Evolutionary conservation across 2,113 vertebrate species (phyloP).

Genomic region (Limanda limanda): DNA sequence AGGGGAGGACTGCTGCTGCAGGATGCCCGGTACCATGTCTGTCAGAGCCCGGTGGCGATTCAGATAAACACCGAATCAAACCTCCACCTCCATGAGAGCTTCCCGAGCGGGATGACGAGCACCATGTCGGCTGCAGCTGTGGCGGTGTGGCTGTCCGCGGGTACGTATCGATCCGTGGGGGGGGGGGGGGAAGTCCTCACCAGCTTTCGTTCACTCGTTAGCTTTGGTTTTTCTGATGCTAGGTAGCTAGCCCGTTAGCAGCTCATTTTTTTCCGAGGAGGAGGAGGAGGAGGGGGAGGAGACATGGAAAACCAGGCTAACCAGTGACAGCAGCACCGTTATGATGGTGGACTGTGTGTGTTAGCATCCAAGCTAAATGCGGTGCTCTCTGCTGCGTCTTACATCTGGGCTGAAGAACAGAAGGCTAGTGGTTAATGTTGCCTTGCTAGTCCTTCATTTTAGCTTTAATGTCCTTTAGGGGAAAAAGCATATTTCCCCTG

Average conservation of each 20-base stretch:
- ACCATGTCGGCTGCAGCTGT: slow-evolving; percentile 73
- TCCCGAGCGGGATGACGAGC: slow-evolving; percentile 27
- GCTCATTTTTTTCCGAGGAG: slow-evolving; percentile 60
- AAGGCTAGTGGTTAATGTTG: neutral
- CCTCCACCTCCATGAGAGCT: slow-evolving; percentile 51
- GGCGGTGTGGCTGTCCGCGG: slow-evolving; percentile 72
- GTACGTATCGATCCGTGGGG: slow-evolving; percentile 73
- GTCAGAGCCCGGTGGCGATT: slow-evolving; percentile 60
- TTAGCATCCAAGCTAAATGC: neutral
- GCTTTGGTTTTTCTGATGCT: slow-evolving; percentile 7
- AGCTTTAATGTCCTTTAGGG: neutral
- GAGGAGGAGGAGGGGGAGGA: slow-evolving; percentile 49
- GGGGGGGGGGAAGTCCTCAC: too few relatives aligned
- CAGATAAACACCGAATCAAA: slow-evolving; percentile 2
- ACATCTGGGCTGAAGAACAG: neutral
- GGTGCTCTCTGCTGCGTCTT: neutral
- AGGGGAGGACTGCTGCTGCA: slow-evolving; percentile 74
- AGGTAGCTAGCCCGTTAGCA: slow-evolving; percentile 55
- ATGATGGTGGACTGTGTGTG: neutral
- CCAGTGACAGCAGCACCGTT: slow-evolving; percentile 34
- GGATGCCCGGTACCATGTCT: slow-evolving; percentile 77
- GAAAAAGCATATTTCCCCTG: neutral
- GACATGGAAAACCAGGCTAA: slow-evolving; percentile 56
- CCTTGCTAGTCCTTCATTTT: neutral
- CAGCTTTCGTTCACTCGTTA: neutral